Evolutionary conservation across 2,888 invertebrate species (phyloP), one percentile per base, ranked within the genome.

Genomic region (Ypsolopha scabrella): DNA sequence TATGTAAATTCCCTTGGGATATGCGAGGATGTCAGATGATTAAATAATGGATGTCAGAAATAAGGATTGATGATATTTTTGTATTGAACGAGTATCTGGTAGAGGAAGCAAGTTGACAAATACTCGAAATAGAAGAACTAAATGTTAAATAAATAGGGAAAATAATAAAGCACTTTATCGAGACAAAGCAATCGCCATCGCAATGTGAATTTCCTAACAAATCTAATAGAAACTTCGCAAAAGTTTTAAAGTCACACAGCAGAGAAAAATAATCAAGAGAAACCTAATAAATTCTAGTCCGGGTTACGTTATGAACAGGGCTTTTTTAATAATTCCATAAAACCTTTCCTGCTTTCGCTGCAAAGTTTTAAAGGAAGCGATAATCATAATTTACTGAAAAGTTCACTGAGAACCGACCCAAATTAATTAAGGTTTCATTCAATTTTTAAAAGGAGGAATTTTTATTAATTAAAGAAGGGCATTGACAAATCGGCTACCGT

Each of bases 401-500:
- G 65, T 72, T 71, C 63, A 70, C 64, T 62, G 64, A 55, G 63
- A 55, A 53, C 65, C 63, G 60, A 65, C 69, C 72, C 70, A 67
- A 80, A 83, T 82, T 83, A 81, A 85, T 83, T 83, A 80, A 66
- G 72, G 67, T 73, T 75, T 77, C 74, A 75, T 75, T 77, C 72
- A 74, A 70, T 79, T 80, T 76, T 74, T 80, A 58, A 51, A 55
- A 51, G 54, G 62, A 60, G 62, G 63, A 67, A 64, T 68, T 77
- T 82, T 83, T 83, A 83, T 85, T 85, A 82, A 86, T 85, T 83
- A 85, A 77, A 65, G 74, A 70, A 61, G 72, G 70, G 76, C 80
- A 81, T 82, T 86, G 83, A 86, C 81, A 82, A 83, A 86, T 83
- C 75, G 81, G 77, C 80, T 79, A 75, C 81, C 70, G 80, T 66